Evolutionary conservation across 2,113 vertebrate species (phyloP), one percentile per base, ranked within the genome.

Genomic region (Psilopogon haemacephalus): DNA sequence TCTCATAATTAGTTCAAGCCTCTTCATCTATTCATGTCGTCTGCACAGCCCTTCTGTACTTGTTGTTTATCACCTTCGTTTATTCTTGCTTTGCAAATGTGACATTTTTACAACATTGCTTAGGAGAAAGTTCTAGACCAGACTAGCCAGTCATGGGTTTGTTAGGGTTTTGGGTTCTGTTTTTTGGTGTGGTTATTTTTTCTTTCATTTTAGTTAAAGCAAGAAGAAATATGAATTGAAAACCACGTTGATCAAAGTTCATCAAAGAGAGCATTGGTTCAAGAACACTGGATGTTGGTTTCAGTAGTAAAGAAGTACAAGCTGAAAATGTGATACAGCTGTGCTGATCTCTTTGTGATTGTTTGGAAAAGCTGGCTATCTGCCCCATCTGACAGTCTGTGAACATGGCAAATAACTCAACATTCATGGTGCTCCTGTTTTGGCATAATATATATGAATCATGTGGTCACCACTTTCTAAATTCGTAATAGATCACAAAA

Each of bases 401-500:
- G 96, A 97, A 97, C 95, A 97, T 92, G 90, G 91, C 93, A 94
- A 97, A 97, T 97, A 96, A 96, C 97, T 95, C 96, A 97, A 89
- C 65, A 88, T 97, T 91, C 95, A 84, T 95, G 73, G 84, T 14
- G 85, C 97, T 97, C 89, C 95, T 96, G 95, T 98, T 97, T 96
- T 95, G 96, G 96, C 94, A 82, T 93, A 89, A 95, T 91, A 81
- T 92, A 74, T 77, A 78, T 84, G 95, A 97, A 96, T 95, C 71
- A 35, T 88, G 72, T 94, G 95, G 93, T 95, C 32, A 58, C 38
- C 80, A 77, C 85, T 97, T 95, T 96, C 95, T 85, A 90, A 87
- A 95, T 74, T 78, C 52, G 93, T 94, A 91, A 87, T 83, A 84
- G 60, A 94, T 75, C 42, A 82, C 59, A 83, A 91, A 93, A 89